Conservation (phyloP, 53 echinoderm and acorn worm species). For the Luidia sarsii region DNA sequence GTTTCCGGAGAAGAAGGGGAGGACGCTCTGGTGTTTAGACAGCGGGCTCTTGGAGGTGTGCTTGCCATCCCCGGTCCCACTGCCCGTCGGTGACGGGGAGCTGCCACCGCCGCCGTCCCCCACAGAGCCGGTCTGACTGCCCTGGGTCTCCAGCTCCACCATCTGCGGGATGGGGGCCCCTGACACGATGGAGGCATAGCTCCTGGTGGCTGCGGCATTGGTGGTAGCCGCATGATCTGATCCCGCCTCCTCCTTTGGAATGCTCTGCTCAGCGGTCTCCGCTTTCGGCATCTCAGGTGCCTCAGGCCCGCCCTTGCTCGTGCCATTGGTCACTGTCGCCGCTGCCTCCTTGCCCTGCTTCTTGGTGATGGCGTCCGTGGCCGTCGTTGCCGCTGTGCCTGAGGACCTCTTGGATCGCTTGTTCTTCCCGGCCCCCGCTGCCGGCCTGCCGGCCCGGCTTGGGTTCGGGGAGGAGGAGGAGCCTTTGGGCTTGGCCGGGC, state of each 20-base stretch:
- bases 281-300: no score
- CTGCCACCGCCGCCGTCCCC: background rate
- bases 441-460: no score
- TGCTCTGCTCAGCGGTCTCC: conserved; percentile 3
- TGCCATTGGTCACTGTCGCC: conserved; percentile 28
- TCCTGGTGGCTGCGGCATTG: background rate
- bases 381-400: conserved; percentile 10
- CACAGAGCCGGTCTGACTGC: background rate
- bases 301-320: conserved; percentile 32
- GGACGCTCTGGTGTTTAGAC: conserved; percentile 45
- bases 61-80: conserved; percentile 15
- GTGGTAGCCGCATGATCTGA: background rate
- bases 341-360: conserved; percentile 31
- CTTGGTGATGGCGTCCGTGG: no score
- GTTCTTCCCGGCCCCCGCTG: conserved; percentile 16
- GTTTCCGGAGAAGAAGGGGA: conserved; percentile 90
- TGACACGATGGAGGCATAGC: conserved; percentile 27
- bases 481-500: background rate
- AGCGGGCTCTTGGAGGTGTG: conserved; percentile 57
- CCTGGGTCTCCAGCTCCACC: conserved; percentile 13
- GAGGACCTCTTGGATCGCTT: conserved; percentile 13
- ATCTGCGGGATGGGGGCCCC: conserved; percentile 24
- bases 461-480: no score
- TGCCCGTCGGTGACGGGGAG: conserved; percentile 3
- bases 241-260: background rate